Conservation (phyloP, 2,888 invertebrate species). For the Rhingia rostrata region DNA sequence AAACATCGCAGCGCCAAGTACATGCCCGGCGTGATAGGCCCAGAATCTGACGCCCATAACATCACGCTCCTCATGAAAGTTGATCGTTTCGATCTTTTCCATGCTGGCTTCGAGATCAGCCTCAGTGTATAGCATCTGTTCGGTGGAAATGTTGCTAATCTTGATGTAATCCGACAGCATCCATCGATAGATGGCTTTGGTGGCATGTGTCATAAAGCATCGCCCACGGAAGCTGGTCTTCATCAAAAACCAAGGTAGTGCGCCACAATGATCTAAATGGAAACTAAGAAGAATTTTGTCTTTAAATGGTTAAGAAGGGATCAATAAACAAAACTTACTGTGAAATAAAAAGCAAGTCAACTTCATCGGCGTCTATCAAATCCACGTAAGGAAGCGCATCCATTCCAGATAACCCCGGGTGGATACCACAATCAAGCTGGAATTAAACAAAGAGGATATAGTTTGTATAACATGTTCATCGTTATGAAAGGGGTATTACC, state of each 20-base stretch:
- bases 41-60: slow-evolving; percentile 98
- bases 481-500: slow-evolving; percentile 83
- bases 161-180: slow-evolving; percentile 99
- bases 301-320: neutral
- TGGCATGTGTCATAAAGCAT: slow-evolving; percentile 99
- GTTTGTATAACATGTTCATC: neutral
- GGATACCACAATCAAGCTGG: slow-evolving; percentile 96
- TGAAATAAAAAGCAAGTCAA: slow-evolving; percentile 96
- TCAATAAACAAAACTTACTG: slow-evolving; percentile 86
- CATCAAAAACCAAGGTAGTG: slow-evolving; percentile 97
- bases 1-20: slow-evolving; percentile 99
- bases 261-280: slow-evolving; percentile 99
- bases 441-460: neutral
- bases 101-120: slow-evolving; percentile 98
- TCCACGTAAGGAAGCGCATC: slow-evolving; percentile 99
- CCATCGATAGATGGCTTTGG: slow-evolving; percentile 99
- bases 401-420: slow-evolving; percentile 98
- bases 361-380: slow-evolving; percentile 98
- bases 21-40: slow-evolving; percentile 99
- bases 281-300: slow-evolving; percentile 86
- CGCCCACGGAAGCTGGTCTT: slow-evolving; percentile 98
- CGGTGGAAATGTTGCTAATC: slow-evolving; percentile 98
- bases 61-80: slow-evolving; percentile 99
- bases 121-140: slow-evolving; percentile 98
- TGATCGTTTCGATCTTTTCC: slow-evolving; percentile 99